Base-by-base conservation (phyloP, 2,113 vertebrate species). In the Mesitornis unicolor region DNA sequence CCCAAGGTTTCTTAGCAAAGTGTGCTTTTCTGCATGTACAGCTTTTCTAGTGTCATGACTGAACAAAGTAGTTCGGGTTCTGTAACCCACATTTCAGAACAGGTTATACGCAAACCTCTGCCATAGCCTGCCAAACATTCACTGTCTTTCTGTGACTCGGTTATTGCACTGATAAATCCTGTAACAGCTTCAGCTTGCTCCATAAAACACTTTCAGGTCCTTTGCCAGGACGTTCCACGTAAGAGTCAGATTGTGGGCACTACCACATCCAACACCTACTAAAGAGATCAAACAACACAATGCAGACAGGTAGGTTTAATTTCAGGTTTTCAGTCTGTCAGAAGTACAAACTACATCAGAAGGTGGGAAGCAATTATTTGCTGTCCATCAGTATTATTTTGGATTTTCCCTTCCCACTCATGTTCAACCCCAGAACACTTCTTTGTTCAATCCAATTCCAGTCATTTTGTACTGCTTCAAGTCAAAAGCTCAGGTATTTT, bases 281-380 rank as follows among this genome's bases (percentile, higher is more conserved):
- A 6, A 19, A 53, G 13, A 53, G 31, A 61, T 43, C 40, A 35
- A 78, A 28, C 11, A 70, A 17, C 31, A 54, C 42, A 63, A 13
- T 5, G 18, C n/a, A 65, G 16, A 42, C 1, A 9, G 28, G 50
- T 11, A 83, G 43, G 53, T 43, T 36, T 43, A 14, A 69, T 60
- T 65, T 54, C 29, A 50, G 15, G 45, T 53, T 64, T 81, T 65
- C 38, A 18, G 8, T 54, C 33, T 63, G 20, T 29, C 56, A 79
- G 33, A 75, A 63, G 29, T 6, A 45, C 0, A 0, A 85, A 16
- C 10, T 53, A 8, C 53, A 19, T 0, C n/a, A 29, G 19, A 71
- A 16, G 3, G 4, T 31, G 7, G 28, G 25, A 75, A 73, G 25
- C 14, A 83, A 16, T 84, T 67, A 25, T 7, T 35, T 74, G 64